A percentile compares a stretch with the other conserved stretches of the same genome.
Evolutionary conservation across 2,888 invertebrate species (phyloP).

Genomic region (Rambutsinella grinnellia): DNA sequence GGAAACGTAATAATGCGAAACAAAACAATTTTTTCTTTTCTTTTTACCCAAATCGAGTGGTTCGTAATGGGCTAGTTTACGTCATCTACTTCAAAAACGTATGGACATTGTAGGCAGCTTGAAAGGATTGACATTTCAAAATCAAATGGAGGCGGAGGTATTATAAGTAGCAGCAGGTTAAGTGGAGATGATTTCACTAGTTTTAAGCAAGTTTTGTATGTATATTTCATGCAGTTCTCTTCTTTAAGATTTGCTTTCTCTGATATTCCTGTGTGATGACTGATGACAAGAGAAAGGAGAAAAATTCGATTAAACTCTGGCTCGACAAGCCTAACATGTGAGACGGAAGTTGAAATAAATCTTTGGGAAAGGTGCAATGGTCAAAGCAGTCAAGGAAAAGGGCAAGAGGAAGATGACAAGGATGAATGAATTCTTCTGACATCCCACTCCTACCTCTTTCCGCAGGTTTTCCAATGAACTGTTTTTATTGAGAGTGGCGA

Average conservation of each 20-base stretch:
- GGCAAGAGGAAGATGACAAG: conserved; percentile 47
- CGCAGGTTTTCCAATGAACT: background rate
- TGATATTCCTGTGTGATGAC: conserved; percentile 42
- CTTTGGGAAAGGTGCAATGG: conserved; percentile 27
- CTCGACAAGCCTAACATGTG: conserved; percentile 1
- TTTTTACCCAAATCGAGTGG: background rate
- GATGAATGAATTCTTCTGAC: conserved; percentile 54
- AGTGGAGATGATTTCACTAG: no score
- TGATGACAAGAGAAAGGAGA: conserved; percentile 35
- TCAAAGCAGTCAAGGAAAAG: conserved; percentile 21
- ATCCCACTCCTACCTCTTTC: conserved; percentile 23
- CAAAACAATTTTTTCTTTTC: background rate
- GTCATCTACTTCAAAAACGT: background rate
- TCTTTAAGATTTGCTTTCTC: no score
- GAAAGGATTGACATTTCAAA: no score
- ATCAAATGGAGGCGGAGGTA: no score
- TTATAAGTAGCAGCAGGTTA: no score
- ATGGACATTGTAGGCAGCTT: background rate
- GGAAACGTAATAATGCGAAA: background rate
- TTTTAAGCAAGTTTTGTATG: no score
- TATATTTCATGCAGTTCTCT: no score
- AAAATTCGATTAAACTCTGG: conserved; percentile 41
- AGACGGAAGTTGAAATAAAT: conserved; percentile 48
- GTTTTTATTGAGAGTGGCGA: no score
- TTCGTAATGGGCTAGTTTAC: background rate